Evolutionary conservation across 2,888 invertebrate genomes (phyloP), one percentile per base, ranked within the genome.

Genomic region (Trichopria drosophilae): DNA sequence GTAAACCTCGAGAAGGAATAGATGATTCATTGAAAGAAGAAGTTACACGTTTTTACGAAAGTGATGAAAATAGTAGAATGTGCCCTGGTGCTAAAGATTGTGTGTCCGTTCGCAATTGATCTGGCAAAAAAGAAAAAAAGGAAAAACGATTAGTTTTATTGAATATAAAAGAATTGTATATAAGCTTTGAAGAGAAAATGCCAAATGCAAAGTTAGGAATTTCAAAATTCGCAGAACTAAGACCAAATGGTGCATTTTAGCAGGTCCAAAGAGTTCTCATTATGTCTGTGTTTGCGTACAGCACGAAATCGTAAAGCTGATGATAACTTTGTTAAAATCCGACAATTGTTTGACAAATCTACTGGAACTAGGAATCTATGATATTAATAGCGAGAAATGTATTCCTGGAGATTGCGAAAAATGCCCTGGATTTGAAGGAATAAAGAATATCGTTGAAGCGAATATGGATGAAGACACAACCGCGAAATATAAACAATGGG

Each of bases 121-220:
- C 4, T 32, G 32, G 1, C 3, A 32, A 4, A 16, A 32, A 32
- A 32, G 32, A 13, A 32, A 32, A 32, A 32, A 31, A 28, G 13
- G 16, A 32, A n/a, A 32, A 32, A 10, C 32, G 32, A 13, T n/a
- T 32, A 13, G 13, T 32, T 32, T 18, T 32, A 13, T n/a, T 13
- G 3, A 32, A 32, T 32, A 16, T 13, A 32, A 32, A 31, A 31
- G 16, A 16, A 32, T 32, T 32, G 13, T 32, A 5, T 32, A 18
- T 32, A 32, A 32, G 4, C 6, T 36, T 43, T 31, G 37, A 42
- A 28, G 9, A 34, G 4, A 26, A 42, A 42, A 18, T 49, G n/a
- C 15, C 13, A 4, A 10, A 13, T 13, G 12, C 28, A 12, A n/a
- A 41, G 20, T 10, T 34, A 34, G 34, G 18, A 34, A 34, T 34